Percentiles rank a stretch among this genome's conserved stretches.
Evolutionary conservation across 1,140 invertebrate genomes (phyloP).

Genomic region (Magallana angulata): DNA sequence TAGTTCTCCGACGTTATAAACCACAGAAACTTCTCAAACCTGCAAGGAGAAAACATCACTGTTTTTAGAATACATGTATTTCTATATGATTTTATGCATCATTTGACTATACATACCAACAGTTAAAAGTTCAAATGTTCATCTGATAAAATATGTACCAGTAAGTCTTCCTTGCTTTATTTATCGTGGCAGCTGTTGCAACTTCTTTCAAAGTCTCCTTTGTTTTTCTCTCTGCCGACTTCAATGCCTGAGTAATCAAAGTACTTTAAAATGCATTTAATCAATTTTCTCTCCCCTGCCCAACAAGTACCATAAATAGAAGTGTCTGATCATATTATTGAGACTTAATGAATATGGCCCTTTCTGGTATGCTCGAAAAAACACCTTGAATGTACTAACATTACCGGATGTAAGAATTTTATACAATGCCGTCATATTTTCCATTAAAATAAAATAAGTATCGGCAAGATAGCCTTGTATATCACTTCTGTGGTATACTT

Average conservation of each 20-base stretch:
- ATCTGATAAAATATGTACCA: conserved; percentile 73
- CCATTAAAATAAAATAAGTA: no score
- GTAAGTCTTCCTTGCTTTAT: conserved; percentile 91
- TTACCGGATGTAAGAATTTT: no score
- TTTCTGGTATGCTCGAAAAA: no score
- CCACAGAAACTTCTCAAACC: conserved; percentile 99
- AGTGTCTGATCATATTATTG: no score
- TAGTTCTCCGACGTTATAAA: conserved; percentile 99
- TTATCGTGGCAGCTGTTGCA: conserved; percentile 87
- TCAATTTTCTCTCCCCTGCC: neutral
- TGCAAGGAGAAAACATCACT: conserved; percentile 75
- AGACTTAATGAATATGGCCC: no score
- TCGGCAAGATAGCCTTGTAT: no score
- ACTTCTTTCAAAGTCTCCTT: conserved; percentile 97
- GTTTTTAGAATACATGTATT: neutral
- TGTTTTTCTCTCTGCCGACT: conserved; percentile 97
- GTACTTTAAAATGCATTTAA: neutral
- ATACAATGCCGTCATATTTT: no score
- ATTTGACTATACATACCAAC: neutral
- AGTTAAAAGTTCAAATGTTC: neutral
- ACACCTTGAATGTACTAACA: no score
- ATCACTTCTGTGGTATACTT: no score
- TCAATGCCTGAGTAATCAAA: conserved; percentile 86
- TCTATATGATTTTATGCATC: neutral
- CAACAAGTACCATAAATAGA: no score